Conservation (phyloP, 2,888 invertebrate species). For the Ceraclea dissimilis region DNA sequence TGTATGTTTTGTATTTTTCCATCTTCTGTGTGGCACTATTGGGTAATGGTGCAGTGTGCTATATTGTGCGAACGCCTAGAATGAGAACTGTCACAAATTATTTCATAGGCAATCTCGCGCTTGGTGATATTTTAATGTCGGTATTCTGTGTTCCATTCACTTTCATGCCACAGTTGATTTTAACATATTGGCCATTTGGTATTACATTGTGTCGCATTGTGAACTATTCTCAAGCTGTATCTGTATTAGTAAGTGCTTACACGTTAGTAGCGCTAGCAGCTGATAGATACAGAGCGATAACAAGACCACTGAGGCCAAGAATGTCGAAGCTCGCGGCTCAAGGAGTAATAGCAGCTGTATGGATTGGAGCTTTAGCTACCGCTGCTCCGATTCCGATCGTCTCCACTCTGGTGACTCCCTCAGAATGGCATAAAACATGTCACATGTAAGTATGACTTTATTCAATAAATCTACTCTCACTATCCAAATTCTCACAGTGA, state of each 20-base stretch:
- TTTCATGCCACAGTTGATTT: conserved; percentile 60
- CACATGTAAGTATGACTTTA: conserved; percentile 39
- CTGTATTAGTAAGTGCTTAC: conserved; percentile 67
- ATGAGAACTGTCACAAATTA: conserved; percentile 78
- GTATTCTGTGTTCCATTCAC: conserved; percentile 74
- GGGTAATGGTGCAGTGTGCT: conserved; percentile 64
- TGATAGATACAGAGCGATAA: conserved; percentile 71
- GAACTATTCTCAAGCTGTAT: conserved; percentile 60
- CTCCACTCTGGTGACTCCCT: conserved; percentile 48
- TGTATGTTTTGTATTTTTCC: conserved; percentile 53
- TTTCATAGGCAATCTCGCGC: conserved; percentile 69
- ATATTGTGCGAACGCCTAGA: conserved; percentile 62
- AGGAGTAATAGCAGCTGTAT: conserved; percentile 52
- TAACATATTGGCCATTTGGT: conserved; percentile 75
- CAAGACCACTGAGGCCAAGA: conserved; percentile 67
- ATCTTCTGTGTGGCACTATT: conserved; percentile 54
- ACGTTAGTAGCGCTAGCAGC: conserved; percentile 74
- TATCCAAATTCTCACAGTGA: no score
- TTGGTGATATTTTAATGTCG: conserved; percentile 74
- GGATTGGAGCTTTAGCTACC: conserved; percentile 61
- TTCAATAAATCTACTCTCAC: background rate
- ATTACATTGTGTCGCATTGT: conserved; percentile 62
- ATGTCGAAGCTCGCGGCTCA: conserved; percentile 53
- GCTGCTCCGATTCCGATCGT: conserved; percentile 64
- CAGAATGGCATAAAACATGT: conserved; percentile 43